Evolutionary conservation across 2,888 invertebrate genomes (phyloP), one percentile per base, ranked within the genome.

Genomic region (Corbicula japonica): DNA sequence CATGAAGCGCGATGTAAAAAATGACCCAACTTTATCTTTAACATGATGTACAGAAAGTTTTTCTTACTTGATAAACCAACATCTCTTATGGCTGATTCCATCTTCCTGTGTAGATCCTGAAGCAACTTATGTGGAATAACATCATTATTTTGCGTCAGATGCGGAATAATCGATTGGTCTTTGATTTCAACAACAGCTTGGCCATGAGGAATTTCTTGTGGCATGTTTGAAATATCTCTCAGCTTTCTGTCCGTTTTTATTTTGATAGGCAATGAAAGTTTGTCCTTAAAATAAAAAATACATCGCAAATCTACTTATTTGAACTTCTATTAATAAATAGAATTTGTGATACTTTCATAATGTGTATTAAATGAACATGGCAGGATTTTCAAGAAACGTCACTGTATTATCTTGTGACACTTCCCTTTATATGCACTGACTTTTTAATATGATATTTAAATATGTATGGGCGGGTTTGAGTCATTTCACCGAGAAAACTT

Each of bases 101-200:
- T 52, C 38, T 65, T 50, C 5, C 6, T 26, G 28, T 65, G 52
- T 26, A 65, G 65, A 52, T 52, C 52, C 21, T 50, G 35, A n/a
- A 65, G 48, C 21, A 65, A n/a, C 52, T 65, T 65, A 28, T 52
- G 35, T n/a, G 65, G 65, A 26, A 65, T 35, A 12, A 65, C 26
- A 21, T 65, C 52, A 18, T 28, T 35, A 6, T 65, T 52, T 35
- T 65, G 38, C n/a, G 50, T 50, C 26, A 65, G 52, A 38, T 65
- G 50, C 18, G 34, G 23, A n/a, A 50, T 1, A 5, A 48, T 15
- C 23, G 35, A 48, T 21, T 23, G 34, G 12, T 65, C 38, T 23
- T 48, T 65, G 2, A 65, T 15, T 35, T 50, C 23, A 50, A 52
- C 65, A 15, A 65, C 52, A 15, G 52, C 65, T 35, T 26, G 50